These are phyloP conservation scores for Diploscapter pachys DNA, from an alignment of 1,140 invertebrate genomes.

Conservation along the genomic window DNA sequence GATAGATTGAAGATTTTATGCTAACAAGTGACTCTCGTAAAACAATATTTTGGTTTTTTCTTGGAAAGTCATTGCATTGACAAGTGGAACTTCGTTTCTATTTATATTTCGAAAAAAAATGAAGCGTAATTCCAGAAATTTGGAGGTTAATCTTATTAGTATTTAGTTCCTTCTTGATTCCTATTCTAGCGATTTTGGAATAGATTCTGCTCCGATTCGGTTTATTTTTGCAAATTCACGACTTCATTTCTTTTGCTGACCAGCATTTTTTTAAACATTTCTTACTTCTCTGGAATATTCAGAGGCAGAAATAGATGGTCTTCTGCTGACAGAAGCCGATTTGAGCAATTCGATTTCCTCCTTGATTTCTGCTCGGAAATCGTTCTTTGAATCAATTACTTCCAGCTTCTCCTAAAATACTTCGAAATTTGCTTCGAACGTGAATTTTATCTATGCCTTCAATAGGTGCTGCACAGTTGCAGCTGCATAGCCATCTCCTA, in stretches of 20 bases:
- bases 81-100: background rate
- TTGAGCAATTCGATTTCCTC: conserved; percentile 45
- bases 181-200: too few species aligned
- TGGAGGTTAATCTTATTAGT: too few species aligned
- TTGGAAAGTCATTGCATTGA: background rate
- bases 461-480: conserved; percentile 74
- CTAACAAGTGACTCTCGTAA: background rate
- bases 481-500: conserved; percentile 86
- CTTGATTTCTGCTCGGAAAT: conserved; percentile 48
- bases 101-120: background rate
- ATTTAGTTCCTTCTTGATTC: too few species aligned
- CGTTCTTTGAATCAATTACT: conserved; percentile 43
- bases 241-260: background rate
- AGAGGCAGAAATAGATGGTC: conserved; percentile 25
- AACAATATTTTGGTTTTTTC: background rate
- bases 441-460: background rate
- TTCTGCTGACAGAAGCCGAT: conserved; percentile 35
- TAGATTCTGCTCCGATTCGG: background rate
- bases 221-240: background rate
- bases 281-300: conserved; percentile 18
- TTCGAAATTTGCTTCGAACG: too few species aligned
- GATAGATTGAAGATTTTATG: conserved; percentile 10
- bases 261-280: background rate
- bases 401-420: conserved; percentile 35
- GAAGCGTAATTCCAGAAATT: background rate